Base-by-base conservation (phyloP, 1,140 invertebrate genomes). In the Bactericera cockerelli region DNA sequence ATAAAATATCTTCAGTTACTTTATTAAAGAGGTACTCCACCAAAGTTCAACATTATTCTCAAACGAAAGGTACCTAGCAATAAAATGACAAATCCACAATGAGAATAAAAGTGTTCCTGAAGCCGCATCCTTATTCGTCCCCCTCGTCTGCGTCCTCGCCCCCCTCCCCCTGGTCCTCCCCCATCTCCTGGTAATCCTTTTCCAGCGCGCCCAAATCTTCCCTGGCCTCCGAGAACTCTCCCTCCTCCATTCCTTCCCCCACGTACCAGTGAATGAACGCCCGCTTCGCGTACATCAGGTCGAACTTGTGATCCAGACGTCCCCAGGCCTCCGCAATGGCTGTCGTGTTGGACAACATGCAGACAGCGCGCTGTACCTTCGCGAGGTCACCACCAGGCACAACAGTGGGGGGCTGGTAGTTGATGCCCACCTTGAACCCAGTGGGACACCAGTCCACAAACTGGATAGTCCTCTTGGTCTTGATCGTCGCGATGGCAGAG, bases 321-420 rank as follows among this genome's bases (percentile, higher is more conserved):
- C 81, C 80, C 86, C 86, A 90, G 16, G 86, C 89, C 68, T 93
- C 89, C 70, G 80, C 80, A 72, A 75, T n/a, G n/a, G n/a, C n/a
- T n/a, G n/a, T n/a, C n/a, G n/a, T n/a, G n/a, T n/a, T n/a, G n/a
- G n/a, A n/a, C 62, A 91, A 70, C 86, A 89, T 87, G 70, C 87
- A 89, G 10, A 90, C 85, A 3, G 87, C 87, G 60, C 86, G 75
- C 68, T 86, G 83, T 10, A 89, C 86, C 70, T 87, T 87, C 31
- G 88, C 87, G 62, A 91, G 71, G 72, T 91, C 87, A 67, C 81
- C 87, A 66, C 75, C 89, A 62, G 76, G 87, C 66, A 79, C 87
- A 61, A 86, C 85, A 10, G 83, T 87, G 1, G 87, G 87, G 85
- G 83, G 78, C 64, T 80, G 78, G 65, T 80, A 74, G 70, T 78